Conservation (phyloP, 1,140 invertebrate species). For the Drosophila sturtevanti region DNA sequence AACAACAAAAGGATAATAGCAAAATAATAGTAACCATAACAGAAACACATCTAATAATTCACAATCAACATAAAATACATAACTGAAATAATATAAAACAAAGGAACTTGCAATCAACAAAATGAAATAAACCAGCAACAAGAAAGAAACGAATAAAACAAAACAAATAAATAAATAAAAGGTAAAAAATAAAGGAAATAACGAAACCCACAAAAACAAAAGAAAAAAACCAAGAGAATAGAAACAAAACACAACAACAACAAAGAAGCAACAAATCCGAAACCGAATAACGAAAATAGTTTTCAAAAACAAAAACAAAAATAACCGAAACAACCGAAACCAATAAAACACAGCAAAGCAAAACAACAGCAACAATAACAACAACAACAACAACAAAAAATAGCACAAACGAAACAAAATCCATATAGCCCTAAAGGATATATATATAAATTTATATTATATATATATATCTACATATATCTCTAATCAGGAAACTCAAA, state of each 20-base stretch:
- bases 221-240: constrained; percentile 38
- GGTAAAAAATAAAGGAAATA: constrained; percentile 23
- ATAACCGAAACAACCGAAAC: constrained; percentile 20
- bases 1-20: constrained; percentile 48
- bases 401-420: constrained; percentile 32
- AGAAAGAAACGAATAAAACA: constrained; percentile 24
- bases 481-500: not conserved
- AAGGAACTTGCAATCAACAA: constrained; percentile 36
- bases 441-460: not conserved
- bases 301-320: not conserved
- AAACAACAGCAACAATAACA: constrained; percentile 32
- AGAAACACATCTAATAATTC: constrained; percentile 54
- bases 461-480: not conserved
- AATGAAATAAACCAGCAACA: constrained; percentile 26
- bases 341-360: constrained; percentile 15
- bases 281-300: constrained; percentile 21
- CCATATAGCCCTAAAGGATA: constrained; percentile 20
- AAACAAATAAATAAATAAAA: constrained; percentile 14
- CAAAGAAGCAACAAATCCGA: constrained; percentile 6
- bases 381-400: constrained; percentile 30
- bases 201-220: constrained; percentile 48
- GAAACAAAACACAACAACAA: constrained; percentile 21
- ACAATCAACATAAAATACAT: not conserved
- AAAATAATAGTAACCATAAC: constrained; percentile 49
- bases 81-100: constrained; percentile 23